These are phyloP conservation scores for Leuciscus waleckii DNA, from an alignment of 2,797 vertebrate species.

Conservation along the genomic window DNA sequence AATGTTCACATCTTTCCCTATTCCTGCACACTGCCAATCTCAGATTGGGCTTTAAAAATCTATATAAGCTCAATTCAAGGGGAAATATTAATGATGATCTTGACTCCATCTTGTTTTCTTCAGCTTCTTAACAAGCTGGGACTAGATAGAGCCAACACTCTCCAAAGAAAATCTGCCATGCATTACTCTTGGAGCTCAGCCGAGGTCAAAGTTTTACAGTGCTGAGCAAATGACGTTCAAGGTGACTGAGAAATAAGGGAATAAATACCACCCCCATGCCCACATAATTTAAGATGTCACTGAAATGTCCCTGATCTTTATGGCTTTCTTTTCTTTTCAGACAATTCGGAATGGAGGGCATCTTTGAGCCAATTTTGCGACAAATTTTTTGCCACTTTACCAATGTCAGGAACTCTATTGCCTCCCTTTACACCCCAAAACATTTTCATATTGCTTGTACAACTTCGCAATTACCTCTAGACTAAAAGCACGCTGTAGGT, in stretches of 20 bases:
- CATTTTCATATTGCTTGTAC: conserved; percentile 3
- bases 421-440: neutral
- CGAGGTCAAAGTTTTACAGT: conserved; percentile 30
- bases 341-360: neutral
- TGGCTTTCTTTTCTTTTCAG: conserved; percentile 24
- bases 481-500: conserved; percentile 54
- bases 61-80: conserved; percentile 41
- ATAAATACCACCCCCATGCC: neutral
- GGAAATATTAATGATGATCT: conserved; percentile 40
- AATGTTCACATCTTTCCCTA: conserved; percentile 44
- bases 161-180: neutral
- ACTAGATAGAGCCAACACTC: neutral
- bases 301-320: conserved; percentile 26
- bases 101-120: conserved; percentile 29
- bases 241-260: conserved; percentile 36
- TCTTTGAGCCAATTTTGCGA: neutral
- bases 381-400: neutral
- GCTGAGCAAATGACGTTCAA: conserved; percentile 8
- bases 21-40: conserved; percentile 22
- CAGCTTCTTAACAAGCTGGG: conserved; percentile 10
- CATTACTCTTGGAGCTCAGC: conserved; percentile 17
- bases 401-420: conserved; percentile 13
- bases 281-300: conserved; percentile 32
- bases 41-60: conserved; percentile 23
- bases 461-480: conserved; percentile 73